Evolutionary conservation across 2,797 vertebrate species (phyloP), one percentile per base, ranked within the genome.

Genomic region (Pelodytes ibericus): DNA sequence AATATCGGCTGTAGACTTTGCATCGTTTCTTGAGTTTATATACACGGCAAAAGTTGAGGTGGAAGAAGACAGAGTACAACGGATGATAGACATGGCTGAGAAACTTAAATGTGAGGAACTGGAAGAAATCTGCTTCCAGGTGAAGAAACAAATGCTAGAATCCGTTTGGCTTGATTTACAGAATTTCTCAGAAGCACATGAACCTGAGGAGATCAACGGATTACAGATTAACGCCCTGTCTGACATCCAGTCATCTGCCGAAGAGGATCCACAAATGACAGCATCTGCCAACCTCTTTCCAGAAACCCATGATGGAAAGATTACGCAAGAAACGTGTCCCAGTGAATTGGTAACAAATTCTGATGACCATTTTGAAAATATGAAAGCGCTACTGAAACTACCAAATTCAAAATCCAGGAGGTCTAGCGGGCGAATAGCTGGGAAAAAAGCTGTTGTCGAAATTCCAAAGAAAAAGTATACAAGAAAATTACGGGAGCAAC

Each of bases 31-130:
- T 58, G 95, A 99, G 33, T 99, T 98, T 62, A 94, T 93, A 3
- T 99, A 99, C 80, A 98, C 95, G 0, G 95, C 96, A 0, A 94
- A 86, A 72, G 91, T 95, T 0, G 91, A 94, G 61, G 92, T 99
- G 0, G 89, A 92, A 68, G 89, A 90, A 82, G 89, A 93, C 16
- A 86, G 90, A 69, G 91, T 99, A 2, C 84, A 85, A 44, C 89
- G 91, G 2, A 89, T 99, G 81, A 87, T 94, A 3, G 91, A 93
- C 3, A 87, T 91, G 7, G 96, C 97, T 0, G 89, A 92, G 26
- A 90, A 93, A 71, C 84, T 99, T 27, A 95, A 96, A 78, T 99
- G 97, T 64, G 86, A 89, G 70, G 94, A 93, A 62, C 89, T 99
- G 8, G 89, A 92, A 0, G 92, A 95, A 77, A 91, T 94, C 30